These are phyloP conservation scores for Ariolimax columbianus DNA, from an alignment of 2,888 invertebrate genomes.

Conservation along the genomic window DNA sequence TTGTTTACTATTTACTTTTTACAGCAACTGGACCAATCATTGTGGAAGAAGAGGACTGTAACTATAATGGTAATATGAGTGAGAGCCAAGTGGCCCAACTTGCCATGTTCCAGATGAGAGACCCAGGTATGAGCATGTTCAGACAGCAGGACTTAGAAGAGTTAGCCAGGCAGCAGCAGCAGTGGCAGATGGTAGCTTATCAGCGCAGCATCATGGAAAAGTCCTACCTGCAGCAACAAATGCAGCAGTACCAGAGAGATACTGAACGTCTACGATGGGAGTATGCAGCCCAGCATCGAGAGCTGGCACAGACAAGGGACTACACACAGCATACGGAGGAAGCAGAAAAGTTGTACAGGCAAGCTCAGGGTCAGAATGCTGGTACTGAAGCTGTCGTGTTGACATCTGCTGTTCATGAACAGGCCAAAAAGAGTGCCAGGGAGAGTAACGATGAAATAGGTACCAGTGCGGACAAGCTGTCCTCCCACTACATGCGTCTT, in stretches of 20 bases:
- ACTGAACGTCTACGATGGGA: constrained; percentile 51
- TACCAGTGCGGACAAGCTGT: constrained; percentile 36
- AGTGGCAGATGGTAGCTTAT: constrained; percentile 53
- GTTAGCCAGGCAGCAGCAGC: constrained; percentile 51
- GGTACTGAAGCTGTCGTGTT: constrained; percentile 39
- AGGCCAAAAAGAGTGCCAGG: constrained; percentile 44
- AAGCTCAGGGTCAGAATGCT: constrained; percentile 33
- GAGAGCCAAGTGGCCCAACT: constrained; percentile 49
- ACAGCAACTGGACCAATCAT: constrained; percentile 50
- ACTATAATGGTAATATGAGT: constrained; percentile 8
- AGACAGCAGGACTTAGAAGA: constrained; percentile 52
- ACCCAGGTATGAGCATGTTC: constrained; percentile 45
- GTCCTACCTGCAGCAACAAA: constrained; percentile 51
- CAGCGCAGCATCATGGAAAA: constrained; percentile 54
- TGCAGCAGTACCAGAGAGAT: constrained; percentile 51
- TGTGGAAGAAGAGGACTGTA: constrained; percentile 49
- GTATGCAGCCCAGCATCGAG: constrained; percentile 44
- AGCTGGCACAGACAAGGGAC: constrained; percentile 34
- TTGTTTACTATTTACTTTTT: neutral
- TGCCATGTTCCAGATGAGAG: constrained; percentile 50
- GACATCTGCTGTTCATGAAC: constrained; percentile 42
- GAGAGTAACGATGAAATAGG: constrained; percentile 31
- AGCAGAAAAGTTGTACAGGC: constrained; percentile 46
- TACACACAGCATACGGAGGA: constrained; percentile 34
- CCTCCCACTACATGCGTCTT: constrained; percentile 41